Evolutionary conservation across 2,888 invertebrate species (phyloP), one percentile per base, ranked within the genome.

Genomic region (Craniophora ligustri): DNA sequence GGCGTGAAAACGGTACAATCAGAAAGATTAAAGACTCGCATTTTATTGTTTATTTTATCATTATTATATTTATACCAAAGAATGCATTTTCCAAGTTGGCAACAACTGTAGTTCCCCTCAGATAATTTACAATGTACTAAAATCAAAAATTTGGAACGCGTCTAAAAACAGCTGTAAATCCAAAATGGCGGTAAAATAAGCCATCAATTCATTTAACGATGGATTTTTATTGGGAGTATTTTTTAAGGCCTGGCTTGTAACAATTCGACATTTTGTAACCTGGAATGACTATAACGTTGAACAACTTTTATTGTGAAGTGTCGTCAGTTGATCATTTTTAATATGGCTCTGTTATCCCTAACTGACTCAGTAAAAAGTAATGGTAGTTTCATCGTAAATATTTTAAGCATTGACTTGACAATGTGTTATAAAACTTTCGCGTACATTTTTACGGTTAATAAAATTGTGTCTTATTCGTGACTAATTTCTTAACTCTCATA

Each of bases 131-230:
- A 8, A 44, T 44, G 42, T 47, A 50, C 51, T 55, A 51, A 55
- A 73, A 78, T 82, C 82, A 80, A 71, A 77, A 68, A 57, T 54
- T 59, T 39, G 14, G 53, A 57, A 61, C 53, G 49, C 56, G 47
- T 63, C 45, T 63, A 76, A 75, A 79, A 77, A 78, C 76, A 57
- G 72, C 80, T 76, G 80, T 88, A 89, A 91, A 87, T 78, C 56
- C 14, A 78, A 83, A 81, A 85, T 84, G 82, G 81, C 79, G 67
- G 76, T 64, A 76, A 85, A 87, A 88, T 87, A 89, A 86, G 87
- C 81, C 86, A 85, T 85, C 59, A 66, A 69, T 66, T 87, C 81
- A 86, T 59, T 88, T 89, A 85, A 88, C 85, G 87, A 87, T 84
- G 39, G 42, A 47, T 45, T 58, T 68, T 70, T 71, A 70, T 45